Base-by-base conservation (phyloP, 37 sponge, comb jelly and placozoan species). In the Mnemiopsis leidyi region DNA sequence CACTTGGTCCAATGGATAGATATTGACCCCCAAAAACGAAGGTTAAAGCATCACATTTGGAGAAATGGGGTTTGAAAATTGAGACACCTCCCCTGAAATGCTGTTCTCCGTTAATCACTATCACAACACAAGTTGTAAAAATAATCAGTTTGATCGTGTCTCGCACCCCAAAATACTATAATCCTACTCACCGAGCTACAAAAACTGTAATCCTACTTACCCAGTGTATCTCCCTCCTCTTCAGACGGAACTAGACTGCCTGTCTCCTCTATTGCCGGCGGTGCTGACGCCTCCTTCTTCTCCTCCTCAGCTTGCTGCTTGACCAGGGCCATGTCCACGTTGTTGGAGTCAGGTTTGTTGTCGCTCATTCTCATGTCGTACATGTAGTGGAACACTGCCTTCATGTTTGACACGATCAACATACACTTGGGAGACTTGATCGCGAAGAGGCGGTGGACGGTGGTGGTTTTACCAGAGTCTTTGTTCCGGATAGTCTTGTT, bases 321-420 rank as follows among this genome's bases (percentile, higher is more conserved):
- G 26, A 71, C 30, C 30, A 71, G 30, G 3, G 82, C 82, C 82
- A 35, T 35, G 9, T 79, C 37, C 36, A 79, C 37, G 29, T 79
- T 35, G 21, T 3, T 21, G 9, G 38, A 34, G 32, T 33, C 29
- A 1, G 82, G 82, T 9, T 79, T 35, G 37, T 32, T 36, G 5
- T 36, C 36, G 0, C 23, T 9, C 82, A 79, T 79, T 31, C 82
- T 79, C 82, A 30, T 79, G 82, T 79, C 82, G 82, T 79, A 35
- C 82, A 79, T 79, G 38, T 79, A 79, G 82, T 79, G 82, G 38
- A 79, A 79, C 36, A 79, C 82, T 33, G 36, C 82, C 82, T 79
- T 79, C 82, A 79, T 79, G 38, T 79, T 30, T 2, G 82, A 30
- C 82, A 79, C 82, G 3, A 79, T 35, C 29, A 79, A 7, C 37